Evolutionary conservation across 2,113 vertebrate species (phyloP).

Genomic region (Taxidea taxus): DNA sequence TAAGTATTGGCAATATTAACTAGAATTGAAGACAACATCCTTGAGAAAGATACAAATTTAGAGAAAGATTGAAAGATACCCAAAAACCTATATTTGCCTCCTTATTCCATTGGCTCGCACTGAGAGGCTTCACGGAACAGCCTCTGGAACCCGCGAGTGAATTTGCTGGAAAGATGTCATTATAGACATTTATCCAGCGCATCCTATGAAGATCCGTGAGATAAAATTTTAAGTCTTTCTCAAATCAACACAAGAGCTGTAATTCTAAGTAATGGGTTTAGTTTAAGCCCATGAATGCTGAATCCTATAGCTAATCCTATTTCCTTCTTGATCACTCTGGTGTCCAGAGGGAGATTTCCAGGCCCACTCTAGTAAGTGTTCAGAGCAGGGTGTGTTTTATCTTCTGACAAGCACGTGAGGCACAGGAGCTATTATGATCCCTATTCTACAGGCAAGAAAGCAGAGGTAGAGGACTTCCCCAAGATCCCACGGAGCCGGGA

Average conservation of each 20-base stretch:
- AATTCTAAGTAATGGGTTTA: background rate
- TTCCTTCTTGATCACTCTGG: background rate
- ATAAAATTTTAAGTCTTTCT: background rate
- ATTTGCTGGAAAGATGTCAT: rapidly evolving
- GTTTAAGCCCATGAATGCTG: background rate
- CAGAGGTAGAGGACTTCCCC: background rate
- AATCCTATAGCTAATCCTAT: background rate
- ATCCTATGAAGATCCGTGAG: background rate
- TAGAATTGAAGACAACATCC: background rate
- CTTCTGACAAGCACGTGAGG: rapidly evolving
- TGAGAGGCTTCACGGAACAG: background rate
- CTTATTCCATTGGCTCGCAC: background rate
- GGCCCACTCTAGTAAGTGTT: rapidly evolving
- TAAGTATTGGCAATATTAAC: background rate
- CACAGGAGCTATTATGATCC: rapidly evolving
- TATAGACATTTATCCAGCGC: rapidly evolving
- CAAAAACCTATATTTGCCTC: background rate
- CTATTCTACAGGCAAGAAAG: background rate
- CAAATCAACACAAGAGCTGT: background rate
- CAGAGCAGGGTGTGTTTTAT: rapidly evolving
- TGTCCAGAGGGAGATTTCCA: background rate
- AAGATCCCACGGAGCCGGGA: background rate
- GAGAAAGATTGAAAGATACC: background rate
- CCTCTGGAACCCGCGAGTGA: background rate
- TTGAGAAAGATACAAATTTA: background rate